phyloP scores from a whole-genome alignment of 2,113 vertebrate genomes.

The Spea multiplicata region DNA sequence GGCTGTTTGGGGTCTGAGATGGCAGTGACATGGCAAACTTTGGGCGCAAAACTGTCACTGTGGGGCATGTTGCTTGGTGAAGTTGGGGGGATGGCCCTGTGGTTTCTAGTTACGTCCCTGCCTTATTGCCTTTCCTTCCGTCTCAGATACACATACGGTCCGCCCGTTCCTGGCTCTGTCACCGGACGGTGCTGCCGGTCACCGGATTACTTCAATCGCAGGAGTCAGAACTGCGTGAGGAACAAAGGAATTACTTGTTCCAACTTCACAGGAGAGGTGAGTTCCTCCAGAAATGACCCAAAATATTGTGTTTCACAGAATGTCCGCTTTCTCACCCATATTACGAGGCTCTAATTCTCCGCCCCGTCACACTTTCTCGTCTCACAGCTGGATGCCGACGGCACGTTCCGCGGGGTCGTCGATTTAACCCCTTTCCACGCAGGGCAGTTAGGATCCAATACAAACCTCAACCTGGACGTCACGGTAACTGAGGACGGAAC shows the following conservation, averaged over 20 bases:
- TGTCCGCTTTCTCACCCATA: too few species aligned
- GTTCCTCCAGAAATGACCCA: neutral
- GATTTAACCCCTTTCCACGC: neutral
- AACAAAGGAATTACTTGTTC: conserved; percentile 54
- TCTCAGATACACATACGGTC: conserved; percentile 64
- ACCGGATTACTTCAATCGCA: conserved; percentile 24
- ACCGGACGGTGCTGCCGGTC: conserved; percentile 57
- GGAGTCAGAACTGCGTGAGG: conserved; percentile 45
- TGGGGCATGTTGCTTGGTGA: too few species aligned
- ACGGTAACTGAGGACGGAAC: conserved; percentile 15
- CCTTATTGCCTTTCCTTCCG: neutral
- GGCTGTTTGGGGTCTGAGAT: too few species aligned
- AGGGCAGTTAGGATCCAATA: too few species aligned
- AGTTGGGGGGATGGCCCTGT: too few species aligned
- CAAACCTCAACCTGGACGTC: neutral
- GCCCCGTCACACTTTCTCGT: too few species aligned
- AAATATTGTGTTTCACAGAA: too few species aligned
- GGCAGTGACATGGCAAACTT: neutral
- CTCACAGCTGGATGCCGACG: conserved; percentile 15
- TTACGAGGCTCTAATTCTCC: neutral
- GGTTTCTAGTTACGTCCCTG: conserved; percentile 2
- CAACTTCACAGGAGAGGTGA: conserved; percentile 55
- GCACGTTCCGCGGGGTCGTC: neutral
- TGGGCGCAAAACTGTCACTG: neutral
- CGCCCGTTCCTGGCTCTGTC: conserved; percentile 59